Evolutionary conservation across 2,888 invertebrate genomes (phyloP).

Genomic region (Eretmocerus hayati): DNA sequence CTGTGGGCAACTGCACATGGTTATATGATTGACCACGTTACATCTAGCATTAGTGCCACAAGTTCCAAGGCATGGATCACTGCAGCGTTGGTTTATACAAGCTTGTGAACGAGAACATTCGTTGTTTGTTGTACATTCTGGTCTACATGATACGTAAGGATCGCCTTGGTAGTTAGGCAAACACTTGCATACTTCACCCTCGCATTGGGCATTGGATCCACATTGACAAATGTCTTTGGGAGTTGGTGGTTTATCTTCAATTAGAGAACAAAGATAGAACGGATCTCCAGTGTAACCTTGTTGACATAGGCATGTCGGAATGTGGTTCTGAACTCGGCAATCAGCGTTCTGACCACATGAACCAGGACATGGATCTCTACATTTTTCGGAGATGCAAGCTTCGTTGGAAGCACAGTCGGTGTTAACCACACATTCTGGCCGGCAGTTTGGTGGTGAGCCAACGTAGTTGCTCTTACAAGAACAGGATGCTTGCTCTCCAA

Average conservation of each 20-base stretch:
- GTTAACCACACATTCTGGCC: conserved; percentile 58
- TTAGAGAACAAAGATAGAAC: conserved; percentile 54
- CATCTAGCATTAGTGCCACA: conserved; percentile 68
- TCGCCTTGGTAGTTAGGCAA: conserved; percentile 65
- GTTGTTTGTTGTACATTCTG: conserved; percentile 67
- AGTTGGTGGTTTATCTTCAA: conserved; percentile 30
- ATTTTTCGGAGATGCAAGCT: conserved; percentile 66
- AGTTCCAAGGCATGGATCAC: conserved; percentile 68
- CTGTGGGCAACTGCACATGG: conserved; percentile 64
- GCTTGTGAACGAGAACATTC: conserved; percentile 64
- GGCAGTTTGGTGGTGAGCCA: conserved; percentile 64
- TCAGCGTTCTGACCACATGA: conserved; percentile 67
- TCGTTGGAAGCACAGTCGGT: conserved; percentile 59
- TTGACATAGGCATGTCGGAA: conserved; percentile 60
- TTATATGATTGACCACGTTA: conserved; percentile 67
- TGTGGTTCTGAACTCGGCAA: conserved; percentile 64
- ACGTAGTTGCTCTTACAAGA: conserved; percentile 58
- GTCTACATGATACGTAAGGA: conserved; percentile 62
- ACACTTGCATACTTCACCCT: conserved; percentile 59
- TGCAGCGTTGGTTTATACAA: conserved; percentile 65
- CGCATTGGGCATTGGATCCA: conserved; percentile 51
- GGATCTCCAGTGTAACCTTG: conserved; percentile 61
- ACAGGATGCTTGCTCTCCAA: conserved; percentile 57
- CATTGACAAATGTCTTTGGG: conserved; percentile 59
- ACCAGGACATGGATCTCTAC: conserved; percentile 64